Percentiles rank a stretch among this genome's conserved stretches.
phyloP scores from a whole-genome alignment of 2,113 vertebrate species.

The Actinemys pallida region DNA sequence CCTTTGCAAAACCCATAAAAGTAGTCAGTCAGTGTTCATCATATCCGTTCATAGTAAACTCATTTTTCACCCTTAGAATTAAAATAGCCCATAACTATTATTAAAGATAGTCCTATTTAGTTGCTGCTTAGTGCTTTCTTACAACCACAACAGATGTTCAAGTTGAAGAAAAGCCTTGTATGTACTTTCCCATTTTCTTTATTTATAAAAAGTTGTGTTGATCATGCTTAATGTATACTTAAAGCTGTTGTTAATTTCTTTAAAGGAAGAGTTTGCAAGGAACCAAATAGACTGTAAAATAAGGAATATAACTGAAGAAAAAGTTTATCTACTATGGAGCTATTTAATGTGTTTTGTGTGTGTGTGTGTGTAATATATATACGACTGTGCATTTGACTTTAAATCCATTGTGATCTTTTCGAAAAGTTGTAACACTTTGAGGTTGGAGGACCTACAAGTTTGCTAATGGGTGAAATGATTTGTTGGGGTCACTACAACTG shows the following conservation, averaged over 20 bases:
- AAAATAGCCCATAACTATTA: background rate
- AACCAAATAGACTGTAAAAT: background rate
- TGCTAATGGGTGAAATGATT: background rate
- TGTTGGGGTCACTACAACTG: background rate
- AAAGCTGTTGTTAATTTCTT: background rate
- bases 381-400: background rate
- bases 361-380: too few relatives aligned
- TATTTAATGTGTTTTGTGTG: background rate
- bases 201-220: background rate
- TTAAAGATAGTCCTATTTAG: background rate
- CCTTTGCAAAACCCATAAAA: slow-evolving; percentile 27
- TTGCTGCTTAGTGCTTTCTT: background rate
- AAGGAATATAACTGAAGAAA: background rate
- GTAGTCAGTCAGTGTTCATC: slow-evolving; percentile 33
- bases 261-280: background rate
- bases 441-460: background rate
- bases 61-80: background rate
- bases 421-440: background rate
- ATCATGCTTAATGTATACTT: background rate
- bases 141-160: background rate
- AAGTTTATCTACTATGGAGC: background rate
- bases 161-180: background rate
- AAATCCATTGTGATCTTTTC: background rate
- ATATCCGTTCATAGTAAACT: background rate
- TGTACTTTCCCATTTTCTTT: background rate